These are phyloP conservation scores for Chrysolina americana DNA, from an alignment of 2,888 invertebrate genomes.

Conservation along the genomic window DNA sequence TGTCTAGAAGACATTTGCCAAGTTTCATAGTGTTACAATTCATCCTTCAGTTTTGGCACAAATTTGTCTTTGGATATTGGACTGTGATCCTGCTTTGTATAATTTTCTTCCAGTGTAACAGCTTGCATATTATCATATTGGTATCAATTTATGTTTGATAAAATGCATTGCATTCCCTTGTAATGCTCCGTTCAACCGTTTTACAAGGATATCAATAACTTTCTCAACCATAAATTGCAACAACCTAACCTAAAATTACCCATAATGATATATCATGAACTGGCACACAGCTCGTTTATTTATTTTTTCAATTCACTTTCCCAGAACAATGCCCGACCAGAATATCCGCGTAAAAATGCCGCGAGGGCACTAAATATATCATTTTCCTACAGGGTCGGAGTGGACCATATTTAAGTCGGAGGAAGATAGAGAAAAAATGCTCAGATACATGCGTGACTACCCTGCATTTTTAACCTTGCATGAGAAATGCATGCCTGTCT, in stretches of 20 bases:
- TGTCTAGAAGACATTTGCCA: too few species aligned
- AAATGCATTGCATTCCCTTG: slow-evolving; percentile 4
- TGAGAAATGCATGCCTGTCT: too few species aligned
- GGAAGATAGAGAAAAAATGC: too few species aligned
- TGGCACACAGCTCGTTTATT: not conserved
- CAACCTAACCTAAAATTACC: slow-evolving; percentile 18
- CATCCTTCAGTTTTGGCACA: too few species aligned
- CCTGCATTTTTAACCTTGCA: too few species aligned
- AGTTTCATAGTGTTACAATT: too few species aligned
- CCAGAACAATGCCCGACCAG: not conserved
- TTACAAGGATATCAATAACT: slow-evolving; percentile 21
- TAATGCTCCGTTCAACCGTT: slow-evolving; percentile 10
- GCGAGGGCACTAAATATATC: slow-evolving; percentile 3
- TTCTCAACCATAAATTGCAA: slow-evolving; percentile 15
- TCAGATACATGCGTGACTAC: too few species aligned
- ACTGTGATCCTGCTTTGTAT: too few species aligned
- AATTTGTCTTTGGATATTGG: too few species aligned
- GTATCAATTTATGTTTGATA: slow-evolving; percentile 30
- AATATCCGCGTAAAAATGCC: slow-evolving; percentile 16
- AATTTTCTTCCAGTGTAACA: slow-evolving; percentile 1
- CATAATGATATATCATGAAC: slow-evolving; percentile 21
- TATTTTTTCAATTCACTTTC: slow-evolving; percentile 14
- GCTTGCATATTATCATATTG: slow-evolving; percentile 19
- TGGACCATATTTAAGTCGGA: not conserved
- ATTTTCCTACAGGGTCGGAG: not conserved